Evolutionary conservation across 2,888 invertebrate genomes (phyloP), one percentile per base, ranked within the genome.

Genomic region (Ectemnius continuus): DNA sequence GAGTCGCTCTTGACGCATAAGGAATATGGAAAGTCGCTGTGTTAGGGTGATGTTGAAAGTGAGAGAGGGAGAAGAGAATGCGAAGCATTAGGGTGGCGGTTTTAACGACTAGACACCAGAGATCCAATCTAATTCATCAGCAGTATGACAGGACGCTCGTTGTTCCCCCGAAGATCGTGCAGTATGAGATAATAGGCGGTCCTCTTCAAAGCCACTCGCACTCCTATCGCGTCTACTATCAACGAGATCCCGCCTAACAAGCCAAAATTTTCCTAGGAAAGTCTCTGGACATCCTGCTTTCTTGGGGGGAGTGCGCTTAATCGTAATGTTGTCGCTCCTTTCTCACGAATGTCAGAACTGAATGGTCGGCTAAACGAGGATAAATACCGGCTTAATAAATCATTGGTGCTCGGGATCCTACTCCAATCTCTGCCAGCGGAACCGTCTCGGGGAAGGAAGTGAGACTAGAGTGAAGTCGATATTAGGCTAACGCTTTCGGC

Each of bases 401-500:
- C 61, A 68, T 76, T 64, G 61, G 65, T 58, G 58, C 68, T 78
- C 61, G 36, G 45, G 48, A 14, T 47, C 67, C 20, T 20, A 73
- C 78, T 26, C 47, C 70, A 70, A 73, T 80, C 74, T 80, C 70
- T 74, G 70, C 70, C 66, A 75, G 76, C 66, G 62, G 63, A 75
- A 70, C 58, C 26, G 70, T 74, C 62, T 18, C 18, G 46, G 60
- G 52, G 52, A 45, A 52, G 63, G 70, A 73, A 64, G 58, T 18
- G 57, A 60, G 36, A 56, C 64, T 23, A 52, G 61, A 60, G 67
- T 57, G 66, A 60, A 67, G 58, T 52, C 36, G 63, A 73, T 65
- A 72, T 75, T 77, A 73, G 82, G 76, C 66, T 57, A 73, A 62
- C 65, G 52, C 59, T 79, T 79, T 77, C 66, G 62, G 79, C 70